Conservation (phyloP, 2,797 vertebrate species). For the Coregonus suidteri region DNA sequence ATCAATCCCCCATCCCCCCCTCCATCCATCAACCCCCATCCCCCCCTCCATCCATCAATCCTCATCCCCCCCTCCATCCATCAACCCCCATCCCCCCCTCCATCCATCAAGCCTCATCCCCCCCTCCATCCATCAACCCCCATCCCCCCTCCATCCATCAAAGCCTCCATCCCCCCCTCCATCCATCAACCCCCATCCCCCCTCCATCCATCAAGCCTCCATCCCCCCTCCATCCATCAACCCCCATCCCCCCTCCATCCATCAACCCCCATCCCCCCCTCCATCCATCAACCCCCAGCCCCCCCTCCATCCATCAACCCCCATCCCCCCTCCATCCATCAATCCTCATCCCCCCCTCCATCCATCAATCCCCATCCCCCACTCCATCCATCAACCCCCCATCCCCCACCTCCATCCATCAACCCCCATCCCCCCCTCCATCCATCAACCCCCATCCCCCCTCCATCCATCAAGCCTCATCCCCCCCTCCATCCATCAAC, state of each 20-base stretch:
- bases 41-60: conserved; percentile 19
- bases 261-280: conserved; percentile 15
- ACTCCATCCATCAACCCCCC: conserved; percentile 13
- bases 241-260: conserved; percentile 5
- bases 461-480: conserved; percentile 10
- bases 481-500: conserved; percentile 21
- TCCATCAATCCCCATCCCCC: conserved; percentile 15
- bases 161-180: conserved; percentile 14
- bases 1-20: conserved; percentile 14
- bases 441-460: conserved; percentile 15
- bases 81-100: conserved; percentile 7
- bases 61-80: conserved; percentile 20
- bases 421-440: conserved; percentile 5
- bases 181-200: conserved; percentile 13
- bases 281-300: conserved; percentile 13
- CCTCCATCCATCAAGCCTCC: conserved; percentile 12
- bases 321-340: too few species aligned
- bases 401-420: conserved; percentile 24
- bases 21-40: conserved; percentile 15
- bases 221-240: conserved; percentile 21
- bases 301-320: too few species aligned
- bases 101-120: conserved; percentile 15
- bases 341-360: conserved; percentile 8
- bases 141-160: conserved; percentile 21
- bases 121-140: conserved; percentile 13